A percentile compares a stretch with the other conserved stretches of the same genome.
These are phyloP conservation scores for Punctoribates punctum DNA, from an alignment of 2,888 invertebrate species.

Conservation along the genomic window DNA sequence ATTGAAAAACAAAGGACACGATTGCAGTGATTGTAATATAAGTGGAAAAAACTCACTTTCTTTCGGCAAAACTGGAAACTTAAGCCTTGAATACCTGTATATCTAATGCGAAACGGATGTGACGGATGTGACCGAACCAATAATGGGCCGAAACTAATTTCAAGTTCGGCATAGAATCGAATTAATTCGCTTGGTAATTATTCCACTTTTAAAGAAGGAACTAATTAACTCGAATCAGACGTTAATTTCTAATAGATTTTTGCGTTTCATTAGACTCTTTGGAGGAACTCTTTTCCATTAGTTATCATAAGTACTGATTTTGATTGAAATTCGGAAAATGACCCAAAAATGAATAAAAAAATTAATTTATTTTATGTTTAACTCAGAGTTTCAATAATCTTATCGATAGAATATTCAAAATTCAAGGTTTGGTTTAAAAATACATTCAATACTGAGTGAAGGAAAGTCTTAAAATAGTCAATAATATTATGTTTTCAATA, in stretches of 20 bases:
- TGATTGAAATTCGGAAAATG: not conserved
- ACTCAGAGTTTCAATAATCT: no score
- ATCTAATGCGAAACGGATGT: conserved; percentile 18
- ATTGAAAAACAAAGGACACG: not conserved
- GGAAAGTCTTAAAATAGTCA: no score
- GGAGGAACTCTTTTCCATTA: no score
- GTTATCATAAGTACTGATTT: not conserved
- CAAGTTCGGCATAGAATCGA: not conserved
- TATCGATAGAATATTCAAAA: no score
- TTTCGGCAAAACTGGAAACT: conserved; percentile 1
- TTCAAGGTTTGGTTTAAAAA: no score
- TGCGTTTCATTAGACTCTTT: no score
- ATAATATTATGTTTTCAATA: no score
- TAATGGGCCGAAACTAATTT: conserved; percentile 6
- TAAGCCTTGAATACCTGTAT: conserved; percentile 15
- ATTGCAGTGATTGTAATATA: not conserved
- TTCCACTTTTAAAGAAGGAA: not conserved
- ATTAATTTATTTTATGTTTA: not conserved
- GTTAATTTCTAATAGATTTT: no score
- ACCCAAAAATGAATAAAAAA: not conserved
- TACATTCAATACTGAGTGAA: no score
- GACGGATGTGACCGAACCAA: not conserved
- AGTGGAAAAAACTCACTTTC: not conserved
- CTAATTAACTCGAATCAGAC: no score
- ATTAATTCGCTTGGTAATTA: not conserved